Conservation (phyloP, 2,797 vertebrate genomes). For the Chaenodraco wilsoni region DNA sequence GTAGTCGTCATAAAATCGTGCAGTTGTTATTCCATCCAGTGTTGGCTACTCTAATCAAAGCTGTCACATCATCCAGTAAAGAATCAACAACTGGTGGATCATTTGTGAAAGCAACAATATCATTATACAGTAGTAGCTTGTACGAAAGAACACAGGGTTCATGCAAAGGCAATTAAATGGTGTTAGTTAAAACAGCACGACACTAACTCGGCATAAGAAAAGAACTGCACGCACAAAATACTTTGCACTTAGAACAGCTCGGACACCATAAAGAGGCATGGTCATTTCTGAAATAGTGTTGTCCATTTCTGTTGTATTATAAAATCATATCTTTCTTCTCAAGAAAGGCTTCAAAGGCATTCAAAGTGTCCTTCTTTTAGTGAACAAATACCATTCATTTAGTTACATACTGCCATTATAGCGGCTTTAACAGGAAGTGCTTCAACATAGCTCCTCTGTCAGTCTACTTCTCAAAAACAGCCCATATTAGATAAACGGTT, state of each 20-base stretch:
- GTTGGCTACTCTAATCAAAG: slow-evolving; percentile 47
- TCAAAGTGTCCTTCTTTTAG: too few relatives aligned
- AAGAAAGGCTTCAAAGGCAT: too few relatives aligned
- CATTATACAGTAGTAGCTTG: slow-evolving; percentile 43
- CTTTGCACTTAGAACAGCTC: slow-evolving; percentile 11
- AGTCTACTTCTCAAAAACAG: too few relatives aligned
- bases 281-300: slow-evolving; percentile 9
- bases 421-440: too few relatives aligned
- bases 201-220: slow-evolving; percentile 8
- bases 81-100: slow-evolving; percentile 52
- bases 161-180: slow-evolving; percentile 36
- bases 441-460: too few relatives aligned
- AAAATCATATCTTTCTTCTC: too few relatives aligned
- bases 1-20: slow-evolving; percentile 22
- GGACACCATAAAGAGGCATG: background rate
- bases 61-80: slow-evolving; percentile 50
- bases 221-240: slow-evolving; percentile 13
- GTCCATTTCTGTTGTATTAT: slow-evolving; percentile 8
- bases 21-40: slow-evolving; percentile 44
- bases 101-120: slow-evolving; percentile 50
- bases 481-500: too few relatives aligned
- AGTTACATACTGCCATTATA: too few relatives aligned
- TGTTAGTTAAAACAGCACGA: slow-evolving; percentile 22
- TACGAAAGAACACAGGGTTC: slow-evolving; percentile 29
- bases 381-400: too few relatives aligned